phyloP scores from a whole-genome alignment of 64 coral and sea anemone species.

The Montipora cactus region DNA sequence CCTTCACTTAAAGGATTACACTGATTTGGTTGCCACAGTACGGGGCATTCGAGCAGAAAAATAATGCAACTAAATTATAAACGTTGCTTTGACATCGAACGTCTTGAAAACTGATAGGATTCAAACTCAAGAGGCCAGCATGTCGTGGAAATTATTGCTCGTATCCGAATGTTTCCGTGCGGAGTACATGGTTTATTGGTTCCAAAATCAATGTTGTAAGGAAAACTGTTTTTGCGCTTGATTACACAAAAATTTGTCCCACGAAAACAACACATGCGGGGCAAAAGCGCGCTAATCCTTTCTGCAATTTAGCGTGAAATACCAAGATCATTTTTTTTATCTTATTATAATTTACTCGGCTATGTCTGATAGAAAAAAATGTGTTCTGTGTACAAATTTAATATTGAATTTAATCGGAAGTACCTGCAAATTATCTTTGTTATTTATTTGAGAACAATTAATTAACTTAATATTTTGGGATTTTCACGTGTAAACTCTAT shows the following conservation, averaged over 20 bases:
- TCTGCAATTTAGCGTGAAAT: not conserved
- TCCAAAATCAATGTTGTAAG: not conserved
- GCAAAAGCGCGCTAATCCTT: not conserved
- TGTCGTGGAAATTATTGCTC: not conserved
- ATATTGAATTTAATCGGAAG: conserved; percentile 7
- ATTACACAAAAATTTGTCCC: not conserved
- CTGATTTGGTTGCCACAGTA: not conserved
- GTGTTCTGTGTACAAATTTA: not conserved
- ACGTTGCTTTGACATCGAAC: not conserved
- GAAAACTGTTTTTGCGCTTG: not conserved
- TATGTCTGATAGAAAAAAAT: not conserved
- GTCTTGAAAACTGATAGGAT: not conserved
- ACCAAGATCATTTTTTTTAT: conserved; percentile 2
- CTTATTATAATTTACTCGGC: not conserved
- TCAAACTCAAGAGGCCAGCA: not conserved
- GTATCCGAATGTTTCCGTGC: not conserved
- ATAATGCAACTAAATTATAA: conserved; percentile 17
- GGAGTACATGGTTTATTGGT: not conserved
- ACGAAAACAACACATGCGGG: not conserved
- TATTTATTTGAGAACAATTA: conserved; percentile 45
- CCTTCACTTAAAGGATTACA: not conserved
- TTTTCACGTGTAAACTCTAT: not conserved
- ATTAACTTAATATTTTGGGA: not conserved
- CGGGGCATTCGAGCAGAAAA: not conserved
- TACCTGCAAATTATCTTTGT: not conserved